Base-by-base conservation (phyloP, 2,888 invertebrate genomes). In the Erebia ligea region DNA sequence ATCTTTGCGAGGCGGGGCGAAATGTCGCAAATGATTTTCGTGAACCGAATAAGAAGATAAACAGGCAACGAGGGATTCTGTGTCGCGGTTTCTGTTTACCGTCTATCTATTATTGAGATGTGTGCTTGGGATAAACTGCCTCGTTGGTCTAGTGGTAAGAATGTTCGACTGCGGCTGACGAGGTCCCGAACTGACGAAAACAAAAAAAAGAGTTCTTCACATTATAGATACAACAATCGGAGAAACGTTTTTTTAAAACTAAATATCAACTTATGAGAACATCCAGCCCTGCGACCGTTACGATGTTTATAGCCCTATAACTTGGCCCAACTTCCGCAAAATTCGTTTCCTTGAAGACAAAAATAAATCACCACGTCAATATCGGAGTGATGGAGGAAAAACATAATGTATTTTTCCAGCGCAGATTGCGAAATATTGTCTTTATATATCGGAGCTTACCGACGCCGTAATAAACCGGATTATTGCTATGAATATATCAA, bases 281-380 rank as follows among this genome's bases (percentile, higher is more conserved):
- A 48, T 10, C 57, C 82, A 83, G 78, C 80, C 61, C 10, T 1
- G 45, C 21, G 45, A 11, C 21, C 48, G 48, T 62, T 62, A 62
- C 62, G 17, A 21, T 21, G 2, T 62, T 62, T 62, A 62, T 62
- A 21, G 62, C 62, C 21, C 48, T 13, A 62, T 62, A 62, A 62
- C 62, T 62, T 62, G 78, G 78, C 80, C 80, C 82, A 79, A 82
- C 84, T 86, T 84, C 82, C 79, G 78, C 80, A 82, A 15, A 57
- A 67, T 82, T 82, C 79, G 77, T 80, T 80, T 78, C 61, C 81
- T 82, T 84, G 82, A 84, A 87, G 86, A 84, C 84, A 84, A 82
- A 83, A 84, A 85, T 87, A 87, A 86, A 87, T 86, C 85, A 85
- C 80, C 75, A 69, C 75, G 80, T 84, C 85, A 65, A 67, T 58